A percentile compares a stretch with the other conserved stretches of the same genome.
Evolutionary conservation across 2,797 vertebrate species (phyloP).

Genomic region (Merluccius polli): DNA sequence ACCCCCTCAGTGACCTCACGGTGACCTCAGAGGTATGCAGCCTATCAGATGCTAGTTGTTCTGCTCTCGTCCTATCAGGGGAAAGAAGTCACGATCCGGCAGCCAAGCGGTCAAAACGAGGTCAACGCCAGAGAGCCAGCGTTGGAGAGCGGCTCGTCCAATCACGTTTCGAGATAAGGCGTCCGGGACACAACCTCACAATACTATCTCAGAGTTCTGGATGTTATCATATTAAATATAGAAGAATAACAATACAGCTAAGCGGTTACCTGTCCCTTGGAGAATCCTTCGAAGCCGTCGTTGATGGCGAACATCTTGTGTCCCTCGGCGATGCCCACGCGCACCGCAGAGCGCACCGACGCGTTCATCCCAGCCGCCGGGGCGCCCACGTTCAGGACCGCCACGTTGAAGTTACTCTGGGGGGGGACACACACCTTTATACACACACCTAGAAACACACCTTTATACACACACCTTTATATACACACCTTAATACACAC

Average conservation of each 20-base stretch:
- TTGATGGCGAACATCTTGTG: slow-evolving; percentile 83
- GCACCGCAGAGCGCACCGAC: slow-evolving; percentile 80
- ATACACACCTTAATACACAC: not conserved
- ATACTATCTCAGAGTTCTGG: not conserved
- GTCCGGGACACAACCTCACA: not conserved
- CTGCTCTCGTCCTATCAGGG: not conserved
- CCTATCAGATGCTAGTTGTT: not conserved
- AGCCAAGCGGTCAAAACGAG: not conserved
- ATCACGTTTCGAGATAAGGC: not conserved
- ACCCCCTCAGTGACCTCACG: not conserved
- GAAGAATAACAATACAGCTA: not conserved
- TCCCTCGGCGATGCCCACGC: slow-evolving; percentile 81
- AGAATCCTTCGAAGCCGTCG: slow-evolving; percentile 86
- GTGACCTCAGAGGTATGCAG: slow-evolving; percentile 10
- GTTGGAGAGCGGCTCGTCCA: not conserved
- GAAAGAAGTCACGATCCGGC: not conserved
- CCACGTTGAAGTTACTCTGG: slow-evolving; percentile 58
- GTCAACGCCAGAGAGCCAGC: not conserved
- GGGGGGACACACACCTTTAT: slow-evolving; percentile 7
- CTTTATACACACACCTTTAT: not conserved
- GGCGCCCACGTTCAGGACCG: slow-evolving; percentile 83
- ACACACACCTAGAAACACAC: not conserved
- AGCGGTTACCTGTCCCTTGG: slow-evolving; percentile 79
- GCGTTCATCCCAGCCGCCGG: slow-evolving; percentile 88
- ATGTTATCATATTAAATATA: not conserved